Evolutionary conservation across 2,113 vertebrate species (phyloP).

Genomic region (Platichthys flesus): DNA sequence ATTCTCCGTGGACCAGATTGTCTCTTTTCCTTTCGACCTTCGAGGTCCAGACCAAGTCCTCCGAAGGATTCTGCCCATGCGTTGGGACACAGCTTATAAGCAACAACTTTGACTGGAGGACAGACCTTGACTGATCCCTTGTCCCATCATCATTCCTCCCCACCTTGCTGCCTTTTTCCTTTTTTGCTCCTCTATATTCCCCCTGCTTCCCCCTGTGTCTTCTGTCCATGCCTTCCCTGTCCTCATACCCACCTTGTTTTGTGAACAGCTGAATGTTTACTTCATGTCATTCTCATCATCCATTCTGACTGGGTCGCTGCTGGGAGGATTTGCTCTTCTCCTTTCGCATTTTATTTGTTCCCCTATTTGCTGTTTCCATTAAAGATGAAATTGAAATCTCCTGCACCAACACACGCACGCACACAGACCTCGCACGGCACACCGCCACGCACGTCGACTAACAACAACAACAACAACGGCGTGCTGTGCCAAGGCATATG

Average conservation of each 20-base stretch:
- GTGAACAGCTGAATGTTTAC: conserved; percentile 56
- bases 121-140: not conserved
- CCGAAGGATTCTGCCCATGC: not conserved
- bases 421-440: conserved; percentile 4
- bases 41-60: not conserved
- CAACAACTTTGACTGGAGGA: not conserved
- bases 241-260: conserved; percentile 40
- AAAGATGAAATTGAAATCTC: conserved; percentile 80
- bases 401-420: conserved; percentile 26
- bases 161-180: not conserved
- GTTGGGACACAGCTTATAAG: too few relatives aligned
- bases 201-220: not conserved
- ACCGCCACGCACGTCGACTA: conserved; percentile 36
- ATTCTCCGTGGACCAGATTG: not conserved
- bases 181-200: conserved; percentile 5
- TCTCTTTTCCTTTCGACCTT: not conserved
- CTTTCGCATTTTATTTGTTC: conserved; percentile 68
- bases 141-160: conserved; percentile 21
- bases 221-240: conserved; percentile 3
- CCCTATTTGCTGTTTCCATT: conserved; percentile 75
- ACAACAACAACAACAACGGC: conserved; percentile 42
- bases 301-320: conserved; percentile 55
- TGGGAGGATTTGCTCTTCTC: conserved; percentile 64
- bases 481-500: conserved; percentile 52
- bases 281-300: conserved; percentile 62